Percentiles rank a stretch among this genome's conserved stretches.
phyloP scores from a whole-genome alignment of 1,140 invertebrate genomes.

The Camponotus pennsylvanicus region DNA sequence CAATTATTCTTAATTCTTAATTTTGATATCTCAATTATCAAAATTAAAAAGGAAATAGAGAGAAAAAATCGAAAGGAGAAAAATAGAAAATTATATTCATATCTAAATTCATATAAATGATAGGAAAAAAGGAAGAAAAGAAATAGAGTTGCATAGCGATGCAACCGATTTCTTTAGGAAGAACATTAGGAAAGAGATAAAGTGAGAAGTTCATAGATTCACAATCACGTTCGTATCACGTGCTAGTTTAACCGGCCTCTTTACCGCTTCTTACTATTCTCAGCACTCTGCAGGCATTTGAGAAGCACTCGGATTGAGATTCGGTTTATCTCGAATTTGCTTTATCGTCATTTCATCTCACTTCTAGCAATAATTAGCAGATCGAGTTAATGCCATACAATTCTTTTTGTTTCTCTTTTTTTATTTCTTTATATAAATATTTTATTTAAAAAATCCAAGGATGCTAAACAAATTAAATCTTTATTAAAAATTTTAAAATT shows the following conservation, averaged over 20 bases:
- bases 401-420: not conserved
- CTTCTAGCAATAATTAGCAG: not conserved
- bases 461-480: not conserved
- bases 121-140: not conserved
- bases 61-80: too few species aligned
- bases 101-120: not conserved
- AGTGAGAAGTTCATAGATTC: not conserved
- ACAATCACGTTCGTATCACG: conserved; percentile 69
- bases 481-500: not conserved
- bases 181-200: not conserved
- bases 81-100: not conserved
- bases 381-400: not conserved
- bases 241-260: conserved; percentile 67
- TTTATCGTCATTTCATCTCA: not conserved
- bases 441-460: not conserved
- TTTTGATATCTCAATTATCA: not conserved
- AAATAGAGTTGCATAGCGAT: not conserved
- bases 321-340: not conserved
- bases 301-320: not conserved
- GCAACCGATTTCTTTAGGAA: not conserved
- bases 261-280: conserved; percentile 18
- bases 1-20: not conserved
- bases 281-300: not conserved
- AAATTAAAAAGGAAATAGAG: not conserved
- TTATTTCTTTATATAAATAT: not conserved